A percentile compares a stretch with the other conserved stretches of the same genome.
Evolutionary conservation across 2,113 vertebrate species (phyloP).

Genomic region (Glareola pratincola): DNA sequence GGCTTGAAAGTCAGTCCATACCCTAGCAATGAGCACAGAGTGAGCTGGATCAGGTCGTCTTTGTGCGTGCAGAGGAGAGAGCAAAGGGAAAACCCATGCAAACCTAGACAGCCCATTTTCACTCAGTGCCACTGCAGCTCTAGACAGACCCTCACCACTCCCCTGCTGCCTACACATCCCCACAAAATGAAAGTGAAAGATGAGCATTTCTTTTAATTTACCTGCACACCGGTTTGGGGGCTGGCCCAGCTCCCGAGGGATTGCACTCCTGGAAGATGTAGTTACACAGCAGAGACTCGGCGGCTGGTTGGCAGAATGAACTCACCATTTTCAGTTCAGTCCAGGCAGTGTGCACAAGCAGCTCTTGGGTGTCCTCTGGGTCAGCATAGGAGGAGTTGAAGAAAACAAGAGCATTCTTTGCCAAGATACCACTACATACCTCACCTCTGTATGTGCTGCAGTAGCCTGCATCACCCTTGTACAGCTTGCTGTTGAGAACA

Average conservation of each 20-base stretch:
- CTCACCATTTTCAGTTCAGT: conserved; percentile 82
- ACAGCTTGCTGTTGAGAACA: conserved; percentile 75
- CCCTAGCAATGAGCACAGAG: not conserved
- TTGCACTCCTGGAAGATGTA: conserved; percentile 89
- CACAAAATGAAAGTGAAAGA: not conserved
- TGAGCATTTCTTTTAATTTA: conserved; percentile 55
- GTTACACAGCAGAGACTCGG: conserved; percentile 88
- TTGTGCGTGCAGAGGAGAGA: not conserved
- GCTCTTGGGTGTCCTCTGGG: conserved; percentile 89
- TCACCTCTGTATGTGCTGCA: conserved; percentile 90
- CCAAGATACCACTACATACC: conserved; percentile 79
- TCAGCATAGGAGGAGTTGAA: conserved; percentile 89
- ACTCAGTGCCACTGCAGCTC: not conserved
- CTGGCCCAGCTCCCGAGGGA: conserved; percentile 81
- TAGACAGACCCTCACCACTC: not conserved
- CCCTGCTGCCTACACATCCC: not conserved
- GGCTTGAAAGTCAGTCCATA: not conserved
- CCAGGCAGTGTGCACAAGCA: conserved; percentile 84
- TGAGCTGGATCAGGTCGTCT: not conserved
- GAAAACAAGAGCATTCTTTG: conserved; percentile 84
- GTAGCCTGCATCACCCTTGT: conserved; percentile 87
- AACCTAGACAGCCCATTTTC: not conserved
- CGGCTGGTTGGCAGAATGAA: conserved; percentile 80
- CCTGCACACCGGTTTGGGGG: conserved; percentile 94
- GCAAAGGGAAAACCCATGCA: not conserved